Conservation (phyloP, 2,113 vertebrate genomes). For the Heterocephalus glaber region DNA sequence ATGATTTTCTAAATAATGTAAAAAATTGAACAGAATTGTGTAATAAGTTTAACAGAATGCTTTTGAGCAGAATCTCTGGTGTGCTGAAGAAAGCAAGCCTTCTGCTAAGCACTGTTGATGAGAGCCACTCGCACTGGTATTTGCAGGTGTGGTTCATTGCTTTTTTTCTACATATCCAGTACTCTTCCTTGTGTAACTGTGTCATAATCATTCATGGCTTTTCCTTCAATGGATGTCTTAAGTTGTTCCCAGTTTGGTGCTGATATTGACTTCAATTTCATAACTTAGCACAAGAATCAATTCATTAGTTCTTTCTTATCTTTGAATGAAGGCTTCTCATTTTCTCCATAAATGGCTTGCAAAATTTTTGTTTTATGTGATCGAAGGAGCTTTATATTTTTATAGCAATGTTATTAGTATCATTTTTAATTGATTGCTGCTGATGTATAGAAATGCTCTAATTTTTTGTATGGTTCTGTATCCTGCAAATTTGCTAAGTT, state of each 20-base stretch:
- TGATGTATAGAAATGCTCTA: neutral
- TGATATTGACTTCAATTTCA: neutral
- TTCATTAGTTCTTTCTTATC: slow-evolving; percentile 27
- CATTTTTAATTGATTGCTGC: neutral
- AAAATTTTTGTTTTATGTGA: slow-evolving; percentile 20
- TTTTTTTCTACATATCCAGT: neutral
- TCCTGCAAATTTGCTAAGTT: slow-evolving; percentile 35
- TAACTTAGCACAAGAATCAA: neutral
- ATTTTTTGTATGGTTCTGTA: neutral
- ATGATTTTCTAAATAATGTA: neutral
- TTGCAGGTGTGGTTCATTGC: neutral
- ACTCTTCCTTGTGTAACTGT: neutral
- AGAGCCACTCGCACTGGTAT: neutral
- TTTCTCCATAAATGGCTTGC: slow-evolving; percentile 3
- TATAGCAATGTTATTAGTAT: neutral
- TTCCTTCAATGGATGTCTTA: neutral
- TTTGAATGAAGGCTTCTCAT: neutral
- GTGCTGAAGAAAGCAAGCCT: neutral
- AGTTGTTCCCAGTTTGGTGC: neutral
- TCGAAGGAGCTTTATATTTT: slow-evolving; percentile 4
- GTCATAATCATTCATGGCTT: neutral
- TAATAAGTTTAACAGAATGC: neutral
- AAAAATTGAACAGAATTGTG: neutral
- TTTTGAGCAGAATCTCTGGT: neutral
- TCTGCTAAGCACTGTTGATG: neutral